These are phyloP conservation scores for Enteromius argenteus DNA, from an alignment of 2,797 vertebrate genomes.

Conservation along the genomic window DNA sequence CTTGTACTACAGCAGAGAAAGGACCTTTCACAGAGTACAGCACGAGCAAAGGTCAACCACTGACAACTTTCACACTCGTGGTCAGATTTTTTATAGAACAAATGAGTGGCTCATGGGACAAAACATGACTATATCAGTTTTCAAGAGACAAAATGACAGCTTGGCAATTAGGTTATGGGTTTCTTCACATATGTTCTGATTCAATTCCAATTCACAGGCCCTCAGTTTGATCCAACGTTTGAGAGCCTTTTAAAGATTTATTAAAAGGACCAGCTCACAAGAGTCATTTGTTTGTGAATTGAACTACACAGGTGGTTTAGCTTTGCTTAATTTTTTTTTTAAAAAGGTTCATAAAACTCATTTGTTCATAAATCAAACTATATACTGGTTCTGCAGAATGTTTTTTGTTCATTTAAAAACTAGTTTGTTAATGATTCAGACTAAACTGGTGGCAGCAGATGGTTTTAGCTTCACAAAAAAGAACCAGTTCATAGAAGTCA, in stretches of 20 bases:
- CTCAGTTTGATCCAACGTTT: not conserved
- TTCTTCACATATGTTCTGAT: not conserved
- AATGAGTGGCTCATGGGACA: not conserved
- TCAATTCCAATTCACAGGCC: not conserved
- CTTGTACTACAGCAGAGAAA: constrained; percentile 1
- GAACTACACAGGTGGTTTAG: not conserved
- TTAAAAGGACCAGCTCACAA: not conserved
- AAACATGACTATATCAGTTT: not conserved
- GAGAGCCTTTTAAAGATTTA: not conserved
- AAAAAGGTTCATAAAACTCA: not conserved
- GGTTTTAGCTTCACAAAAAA: not conserved
- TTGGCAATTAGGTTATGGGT: not conserved
- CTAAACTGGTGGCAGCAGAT: too few relatives aligned
- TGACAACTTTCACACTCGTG: not conserved
- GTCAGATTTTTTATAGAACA: not conserved
- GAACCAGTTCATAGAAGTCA: not conserved
- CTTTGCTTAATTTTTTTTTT: not conserved
- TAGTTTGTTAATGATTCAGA: too few relatives aligned
- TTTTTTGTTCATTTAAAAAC: not conserved
- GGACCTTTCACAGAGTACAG: not conserved
- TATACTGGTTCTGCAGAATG: not conserved
- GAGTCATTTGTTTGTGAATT: not conserved
- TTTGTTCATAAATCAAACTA: not conserved
- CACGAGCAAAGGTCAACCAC: not conserved
- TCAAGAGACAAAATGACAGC: not conserved